A percentile compares a stretch with the other conserved stretches of the same genome.
Conservation (phyloP, 2,113 vertebrate species). For the Catharus fuscescens region DNA sequence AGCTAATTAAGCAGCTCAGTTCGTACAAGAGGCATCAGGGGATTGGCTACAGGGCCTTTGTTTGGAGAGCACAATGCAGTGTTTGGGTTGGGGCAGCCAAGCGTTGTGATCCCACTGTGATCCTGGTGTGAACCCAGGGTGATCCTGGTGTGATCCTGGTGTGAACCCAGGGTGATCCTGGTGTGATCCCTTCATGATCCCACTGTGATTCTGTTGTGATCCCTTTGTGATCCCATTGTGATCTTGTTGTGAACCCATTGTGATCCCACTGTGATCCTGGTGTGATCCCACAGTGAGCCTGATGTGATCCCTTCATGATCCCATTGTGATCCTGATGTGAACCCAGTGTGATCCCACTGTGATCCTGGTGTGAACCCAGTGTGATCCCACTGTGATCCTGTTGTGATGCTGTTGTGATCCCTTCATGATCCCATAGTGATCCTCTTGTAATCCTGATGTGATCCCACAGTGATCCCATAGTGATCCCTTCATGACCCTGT, state of each 20-base stretch:
- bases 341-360: fast-evolving
- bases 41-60: neutral
- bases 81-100: neutral
- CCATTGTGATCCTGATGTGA: fast-evolving
- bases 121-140: fast-evolving
- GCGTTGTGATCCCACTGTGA: neutral
- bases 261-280: fast-evolving
- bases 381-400: neutral
- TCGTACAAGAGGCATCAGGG: neutral
- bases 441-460: fast-evolving
- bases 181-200: neutral
- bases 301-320: neutral
- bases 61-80: neutral
- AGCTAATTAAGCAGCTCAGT: conserved; percentile 14
- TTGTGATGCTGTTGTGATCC: neutral
- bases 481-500: neutral
- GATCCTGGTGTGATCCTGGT: fast-evolving
- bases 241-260: no score
- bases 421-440: neutral
- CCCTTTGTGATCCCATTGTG: neutral
- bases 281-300: neutral
- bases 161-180: fast-evolving
- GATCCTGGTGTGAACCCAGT: fast-evolving
- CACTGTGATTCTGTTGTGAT: fast-evolving
- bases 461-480: neutral